Evolutionary conservation across 2,888 invertebrate genomes (phyloP).

Genomic region (Drosophila mimica): DNA sequence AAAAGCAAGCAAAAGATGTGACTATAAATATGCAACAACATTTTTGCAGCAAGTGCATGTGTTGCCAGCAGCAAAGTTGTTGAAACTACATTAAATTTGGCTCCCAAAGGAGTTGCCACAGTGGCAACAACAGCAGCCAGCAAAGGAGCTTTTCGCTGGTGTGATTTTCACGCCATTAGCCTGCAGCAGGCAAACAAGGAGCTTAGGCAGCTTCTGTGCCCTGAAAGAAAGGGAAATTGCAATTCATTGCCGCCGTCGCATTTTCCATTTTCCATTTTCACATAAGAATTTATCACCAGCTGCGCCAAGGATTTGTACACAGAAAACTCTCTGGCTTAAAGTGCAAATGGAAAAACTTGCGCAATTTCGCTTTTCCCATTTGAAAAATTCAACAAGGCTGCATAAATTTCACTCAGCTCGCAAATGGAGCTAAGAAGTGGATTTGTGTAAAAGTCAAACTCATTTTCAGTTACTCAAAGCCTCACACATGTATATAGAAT

Average conservation of each 20-base stretch:
- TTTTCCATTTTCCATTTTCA: constrained; percentile 40
- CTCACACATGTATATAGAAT: constrained; percentile 20
- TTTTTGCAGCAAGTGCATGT: constrained; percentile 31
- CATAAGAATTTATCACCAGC: constrained; percentile 32
- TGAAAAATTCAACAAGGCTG: constrained; percentile 43
- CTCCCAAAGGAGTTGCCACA: constrained; percentile 33
- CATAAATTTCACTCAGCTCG: constrained; percentile 51
- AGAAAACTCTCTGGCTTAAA: constrained; percentile 30
- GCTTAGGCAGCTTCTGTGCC: constrained; percentile 5
- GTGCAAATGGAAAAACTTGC: constrained; percentile 44
- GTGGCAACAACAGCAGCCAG: neutral
- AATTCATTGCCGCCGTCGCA: constrained; percentile 45
- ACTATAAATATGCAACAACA: constrained; percentile 46
- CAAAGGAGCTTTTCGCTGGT: constrained; percentile 8
- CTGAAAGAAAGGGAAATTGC: constrained; percentile 59
- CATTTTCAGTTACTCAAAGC: constrained; percentile 31
- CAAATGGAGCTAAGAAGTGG: neutral
- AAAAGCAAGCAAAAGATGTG: constrained; percentile 11
- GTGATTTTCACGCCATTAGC: constrained; percentile 45
- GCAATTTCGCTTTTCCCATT: constrained; percentile 24
- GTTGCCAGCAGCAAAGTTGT: constrained; percentile 47
- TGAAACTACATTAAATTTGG: constrained; percentile 65
- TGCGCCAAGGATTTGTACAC: constrained; percentile 23
- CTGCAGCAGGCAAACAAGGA: constrained; percentile 18
- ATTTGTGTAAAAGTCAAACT: constrained; percentile 17